Conservation (phyloP, 2,888 invertebrate genomes). For the Brachynemurus nebulosus region DNA sequence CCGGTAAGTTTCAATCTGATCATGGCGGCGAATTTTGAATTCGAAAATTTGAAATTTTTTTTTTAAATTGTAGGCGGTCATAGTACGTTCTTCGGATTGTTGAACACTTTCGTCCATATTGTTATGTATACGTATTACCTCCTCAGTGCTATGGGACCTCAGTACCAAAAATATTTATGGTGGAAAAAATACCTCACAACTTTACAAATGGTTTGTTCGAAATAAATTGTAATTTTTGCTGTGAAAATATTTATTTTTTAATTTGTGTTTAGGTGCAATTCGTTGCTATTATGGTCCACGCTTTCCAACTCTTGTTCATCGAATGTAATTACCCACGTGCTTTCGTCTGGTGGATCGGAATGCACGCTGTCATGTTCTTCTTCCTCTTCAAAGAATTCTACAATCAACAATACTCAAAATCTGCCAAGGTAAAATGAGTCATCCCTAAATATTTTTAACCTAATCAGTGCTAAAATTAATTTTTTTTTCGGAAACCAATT, state of each 20-base stretch:
- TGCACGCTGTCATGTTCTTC: conserved; percentile 93
- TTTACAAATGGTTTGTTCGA: conserved; percentile 66
- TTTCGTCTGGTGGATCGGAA: conserved; percentile 93
- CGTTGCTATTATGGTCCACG: conserved; percentile 78
- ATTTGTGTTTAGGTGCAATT: conserved; percentile 62
- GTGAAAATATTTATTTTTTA: not conserved
- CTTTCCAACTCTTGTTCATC: conserved; percentile 80
- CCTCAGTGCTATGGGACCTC: conserved; percentile 80
- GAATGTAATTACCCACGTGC: conserved; percentile 87
- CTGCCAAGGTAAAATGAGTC: too few relatives aligned
- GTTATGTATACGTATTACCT: conserved; percentile 93
- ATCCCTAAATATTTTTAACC: too few relatives aligned
- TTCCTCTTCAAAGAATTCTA: conserved; percentile 92
- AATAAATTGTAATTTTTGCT: not conserved
- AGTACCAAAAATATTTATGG: conserved; percentile 77
- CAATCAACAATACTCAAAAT: conserved; percentile 68
- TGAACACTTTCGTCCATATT: conserved; percentile 95
- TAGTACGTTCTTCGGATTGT: conserved; percentile 86
- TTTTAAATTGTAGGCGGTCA: conserved; percentile 57
- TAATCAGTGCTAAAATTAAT: too few relatives aligned
- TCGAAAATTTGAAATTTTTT: conserved; percentile 7
- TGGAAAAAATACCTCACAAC: conserved; percentile 92
- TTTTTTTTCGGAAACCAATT: too few relatives aligned
- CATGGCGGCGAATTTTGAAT: too few relatives aligned
- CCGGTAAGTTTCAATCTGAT: conserved; percentile 61